Base-by-base conservation (phyloP, 2,113 vertebrate species). In the Platanista minor region DNA sequence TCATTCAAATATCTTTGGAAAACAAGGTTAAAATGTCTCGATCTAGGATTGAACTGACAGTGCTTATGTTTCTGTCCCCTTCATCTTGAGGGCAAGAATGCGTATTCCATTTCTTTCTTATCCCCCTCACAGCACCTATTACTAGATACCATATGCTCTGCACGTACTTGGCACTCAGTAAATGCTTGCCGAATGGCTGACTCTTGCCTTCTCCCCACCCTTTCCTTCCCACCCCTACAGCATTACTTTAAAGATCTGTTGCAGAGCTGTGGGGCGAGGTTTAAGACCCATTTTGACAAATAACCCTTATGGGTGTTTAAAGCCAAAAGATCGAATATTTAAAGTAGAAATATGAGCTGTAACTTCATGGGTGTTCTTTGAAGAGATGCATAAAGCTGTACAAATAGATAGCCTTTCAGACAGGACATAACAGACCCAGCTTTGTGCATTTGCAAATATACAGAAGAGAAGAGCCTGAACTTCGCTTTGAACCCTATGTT, bases 261-360 rank as follows among this genome's bases (percentile, higher is more conserved):
- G 57, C 83, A 84, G 92, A 97, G 92, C 92, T 92, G 82, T 72
- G 78, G 97, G 95, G 75, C 12, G 31, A 98, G 94, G 96, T 96
- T 97, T 97, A 97, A 97, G 97, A 97, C 97, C 91, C 74, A 0
- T 96, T 95, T 98, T 98, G 98, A 98, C 97, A 98, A 98, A 98
- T 98, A 97, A 97, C 89, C 95, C 95, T 97, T 98, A 94, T 92
- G 97, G 96, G 95, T 96, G 91, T 98, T 97, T 97, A 97, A 97
- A 98, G 96, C 87, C 98, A 97, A 98, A 98, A 97, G 97, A 98
- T 97, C 27, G 93, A 97, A 97, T 98, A 98, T 98, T 98, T 97
- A 97, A 94, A 96, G 96, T 69, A 95, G 98, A 98, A 98, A 98
- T 98, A 98, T 98, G 98, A 98, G 96, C 97, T 98, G 98, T 97